A percentile compares a stretch with the other conserved stretches of the same genome.
Evolutionary conservation across 1,140 invertebrate genomes (phyloP).

Genomic region (Tetramorium alpestre): DNA sequence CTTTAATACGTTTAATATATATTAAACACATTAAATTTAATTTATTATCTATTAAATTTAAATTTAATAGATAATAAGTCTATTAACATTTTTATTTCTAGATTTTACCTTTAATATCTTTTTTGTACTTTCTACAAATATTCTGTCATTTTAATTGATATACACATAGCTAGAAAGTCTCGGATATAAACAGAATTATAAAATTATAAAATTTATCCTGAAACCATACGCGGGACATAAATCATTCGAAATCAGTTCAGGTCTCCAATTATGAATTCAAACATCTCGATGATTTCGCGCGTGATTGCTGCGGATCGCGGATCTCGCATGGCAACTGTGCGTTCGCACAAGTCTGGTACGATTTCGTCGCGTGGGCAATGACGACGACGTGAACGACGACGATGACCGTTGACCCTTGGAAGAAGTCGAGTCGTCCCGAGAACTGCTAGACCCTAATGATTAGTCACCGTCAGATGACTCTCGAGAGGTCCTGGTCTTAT

Average conservation of each 20-base stretch:
- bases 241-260: constrained; percentile 4
- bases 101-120: neutral
- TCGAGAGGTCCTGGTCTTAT: constrained; percentile 66
- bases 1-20: neutral
- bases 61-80: neutral
- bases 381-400: neutral
- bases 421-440: constrained; percentile 50
- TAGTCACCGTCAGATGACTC: constrained; percentile 63
- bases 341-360: constrained; percentile 1
- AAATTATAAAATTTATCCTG: neutral
- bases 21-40: too few relatives aligned
- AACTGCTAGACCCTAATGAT: constrained; percentile 61
- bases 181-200: neutral
- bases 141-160: neutral
- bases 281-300: constrained; percentile 4
- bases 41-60: neutral
- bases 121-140: neutral
- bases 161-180: neutral
- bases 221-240: neutral
- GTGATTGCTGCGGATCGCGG: neutral
- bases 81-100: neutral
- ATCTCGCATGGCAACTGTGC: constrained; percentile 10
- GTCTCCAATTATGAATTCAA: constrained; percentile 12
- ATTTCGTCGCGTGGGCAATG: constrained; percentile 33
- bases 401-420: constrained; percentile 46